Evolutionary conservation across 2,113 vertebrate genomes (phyloP).

Genomic region (Melanerpes formicivorus): DNA sequence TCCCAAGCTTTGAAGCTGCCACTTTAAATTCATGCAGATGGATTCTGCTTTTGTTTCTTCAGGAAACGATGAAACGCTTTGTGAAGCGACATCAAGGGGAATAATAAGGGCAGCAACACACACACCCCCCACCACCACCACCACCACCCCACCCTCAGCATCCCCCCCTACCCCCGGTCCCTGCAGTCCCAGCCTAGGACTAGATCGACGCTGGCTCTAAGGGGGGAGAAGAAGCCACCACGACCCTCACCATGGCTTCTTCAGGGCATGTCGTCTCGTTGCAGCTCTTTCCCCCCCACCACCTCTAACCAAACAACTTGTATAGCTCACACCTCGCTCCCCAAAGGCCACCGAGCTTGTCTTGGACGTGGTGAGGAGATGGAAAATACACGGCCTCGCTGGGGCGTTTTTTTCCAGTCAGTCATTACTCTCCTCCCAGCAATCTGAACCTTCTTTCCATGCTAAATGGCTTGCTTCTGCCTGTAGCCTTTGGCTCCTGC

Average conservation of each 20-base stretch:
- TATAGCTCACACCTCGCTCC: conserved; percentile 34
- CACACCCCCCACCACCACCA: no score
- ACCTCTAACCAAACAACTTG: not conserved
- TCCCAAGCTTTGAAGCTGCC: conserved; percentile 42
- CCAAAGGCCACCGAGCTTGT: not conserved
- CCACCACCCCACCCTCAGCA: no score
- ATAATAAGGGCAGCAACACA: not conserved
- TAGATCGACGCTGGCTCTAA: accelerated
- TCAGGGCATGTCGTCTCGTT: accelerated
- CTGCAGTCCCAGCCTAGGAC: accelerated
- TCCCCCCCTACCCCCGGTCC: not conserved
- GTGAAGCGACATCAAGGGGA: conserved; percentile 2
- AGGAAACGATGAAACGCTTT: conserved; percentile 17
- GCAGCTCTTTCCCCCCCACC: not conserved
- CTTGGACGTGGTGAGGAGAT: conserved; percentile 42
- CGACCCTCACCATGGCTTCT: accelerated
- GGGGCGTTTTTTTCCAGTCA: conserved; percentile 57
- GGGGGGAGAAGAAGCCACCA: not conserved
- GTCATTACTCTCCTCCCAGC: conserved; percentile 37
- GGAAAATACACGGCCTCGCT: conserved; percentile 39
- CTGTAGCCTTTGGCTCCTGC: conserved; percentile 47
- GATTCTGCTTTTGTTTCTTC: conserved; percentile 22
- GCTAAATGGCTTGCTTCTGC: conserved; percentile 9
- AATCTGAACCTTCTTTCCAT: conserved; percentile 30
- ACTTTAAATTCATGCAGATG: conserved; percentile 31